A percentile compares a stretch with the other conserved stretches of the same genome.
Conservation (phyloP, 2,888 invertebrate genomes). For the Phengaris arion region DNA sequence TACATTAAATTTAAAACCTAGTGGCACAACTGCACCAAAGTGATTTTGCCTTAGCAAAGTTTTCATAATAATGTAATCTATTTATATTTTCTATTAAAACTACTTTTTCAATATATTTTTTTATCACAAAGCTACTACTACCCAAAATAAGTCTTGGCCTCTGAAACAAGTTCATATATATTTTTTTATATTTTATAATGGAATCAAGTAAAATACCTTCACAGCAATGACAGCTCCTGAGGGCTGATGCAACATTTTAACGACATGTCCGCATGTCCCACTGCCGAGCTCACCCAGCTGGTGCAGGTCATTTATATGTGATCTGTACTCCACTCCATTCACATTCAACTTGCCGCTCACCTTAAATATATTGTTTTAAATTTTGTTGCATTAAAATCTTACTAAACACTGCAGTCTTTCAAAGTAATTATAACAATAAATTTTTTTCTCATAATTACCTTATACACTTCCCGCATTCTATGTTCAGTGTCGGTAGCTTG, state of each 20-base stretch:
- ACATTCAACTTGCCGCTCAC: conserved; percentile 94
- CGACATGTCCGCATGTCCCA: conserved; percentile 98
- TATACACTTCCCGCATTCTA: conserved; percentile 94
- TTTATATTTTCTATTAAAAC: too few relatives aligned
- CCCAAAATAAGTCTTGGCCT: too few relatives aligned
- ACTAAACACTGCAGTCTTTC: too few relatives aligned
- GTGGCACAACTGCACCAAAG: too few relatives aligned
- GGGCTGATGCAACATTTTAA: conserved; percentile 95
- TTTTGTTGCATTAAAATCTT: background rate
- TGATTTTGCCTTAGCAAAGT: too few relatives aligned
- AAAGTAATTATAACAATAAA: too few relatives aligned
- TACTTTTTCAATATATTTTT: too few relatives aligned
- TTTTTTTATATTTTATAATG: background rate
- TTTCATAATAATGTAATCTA: too few relatives aligned
- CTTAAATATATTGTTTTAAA: conserved; percentile 41
- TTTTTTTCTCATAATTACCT: conserved; percentile 59
- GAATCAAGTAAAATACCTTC: conserved; percentile 81
- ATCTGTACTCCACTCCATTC: conserved; percentile 87
- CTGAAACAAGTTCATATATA: too few relatives aligned
- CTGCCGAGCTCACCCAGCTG: conserved; percentile 93
- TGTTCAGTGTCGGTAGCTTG: conserved; percentile 86
- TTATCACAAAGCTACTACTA: too few relatives aligned
- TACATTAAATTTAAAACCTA: too few relatives aligned
- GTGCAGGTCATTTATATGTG: conserved; percentile 90
- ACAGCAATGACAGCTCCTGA: conserved; percentile 94